Conservation (phyloP, 2,888 invertebrate genomes). For the Lasioglossum zephyrum region DNA sequence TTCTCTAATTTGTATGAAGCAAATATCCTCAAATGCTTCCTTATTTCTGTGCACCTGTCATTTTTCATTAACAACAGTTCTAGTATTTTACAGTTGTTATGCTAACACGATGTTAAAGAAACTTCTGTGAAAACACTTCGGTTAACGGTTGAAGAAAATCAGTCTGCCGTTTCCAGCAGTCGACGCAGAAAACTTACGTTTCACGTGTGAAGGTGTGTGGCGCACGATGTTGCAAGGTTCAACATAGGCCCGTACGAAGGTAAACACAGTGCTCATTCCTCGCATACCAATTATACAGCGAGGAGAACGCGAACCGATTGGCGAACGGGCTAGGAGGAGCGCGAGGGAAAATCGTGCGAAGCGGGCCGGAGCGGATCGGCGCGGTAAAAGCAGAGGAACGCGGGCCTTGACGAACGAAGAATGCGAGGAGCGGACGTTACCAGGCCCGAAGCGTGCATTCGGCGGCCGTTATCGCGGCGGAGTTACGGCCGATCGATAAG, state of each 20-base stretch:
- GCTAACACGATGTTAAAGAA: not conserved
- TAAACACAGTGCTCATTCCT: not conserved
- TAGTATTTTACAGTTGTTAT: not conserved
- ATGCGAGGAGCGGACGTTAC: conserved; percentile 34
- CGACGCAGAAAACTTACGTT: not conserved
- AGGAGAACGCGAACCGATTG: not conserved
- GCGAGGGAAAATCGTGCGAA: not conserved
- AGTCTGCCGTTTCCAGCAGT: not conserved
- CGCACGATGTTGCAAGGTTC: not conserved
- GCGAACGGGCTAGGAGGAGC: not conserved
- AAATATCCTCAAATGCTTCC: too few relatives aligned
- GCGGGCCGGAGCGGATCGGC: not conserved
- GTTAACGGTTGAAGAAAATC: not conserved
- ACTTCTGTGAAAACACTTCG: not conserved
- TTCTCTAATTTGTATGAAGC: not conserved
- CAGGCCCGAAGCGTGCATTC: conserved; percentile 58
- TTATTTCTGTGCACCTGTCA: not conserved
- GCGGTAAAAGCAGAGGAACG: conserved; percentile 18
- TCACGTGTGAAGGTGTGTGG: not conserved
- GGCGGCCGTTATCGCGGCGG: conserved; percentile 59
- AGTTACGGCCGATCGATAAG: conserved; percentile 77
- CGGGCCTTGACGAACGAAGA: conserved; percentile 31
- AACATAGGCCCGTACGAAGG: not conserved
- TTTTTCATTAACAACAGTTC: not conserved
- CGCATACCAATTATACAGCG: conserved; percentile 16